Percentiles rank a stretch among this genome's conserved stretches.
phyloP scores from a whole-genome alignment of 2,888 invertebrate species.

The Neria commutata region DNA sequence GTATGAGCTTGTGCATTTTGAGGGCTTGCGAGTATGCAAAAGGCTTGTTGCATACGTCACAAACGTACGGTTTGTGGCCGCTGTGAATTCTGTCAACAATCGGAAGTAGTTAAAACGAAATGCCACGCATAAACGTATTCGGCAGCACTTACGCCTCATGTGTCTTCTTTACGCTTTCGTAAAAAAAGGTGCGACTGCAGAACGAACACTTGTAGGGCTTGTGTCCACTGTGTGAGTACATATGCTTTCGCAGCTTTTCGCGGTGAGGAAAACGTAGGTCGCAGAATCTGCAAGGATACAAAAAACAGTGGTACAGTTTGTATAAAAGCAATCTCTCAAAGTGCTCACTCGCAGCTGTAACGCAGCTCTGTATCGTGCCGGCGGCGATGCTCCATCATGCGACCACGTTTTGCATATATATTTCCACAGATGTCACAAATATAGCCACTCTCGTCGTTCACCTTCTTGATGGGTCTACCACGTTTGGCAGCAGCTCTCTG shows the following conservation, averaged over 20 bases:
- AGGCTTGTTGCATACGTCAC: conserved; percentile 49
- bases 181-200: conserved; percentile 55
- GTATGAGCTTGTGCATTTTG: conserved; percentile 55
- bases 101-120: background rate
- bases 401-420: conserved; percentile 52
- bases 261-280: conserved; percentile 50
- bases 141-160: conserved; percentile 51
- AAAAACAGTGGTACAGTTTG: background rate
- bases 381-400: conserved; percentile 56
- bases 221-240: conserved; percentile 53
- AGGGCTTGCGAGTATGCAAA: conserved; percentile 55
- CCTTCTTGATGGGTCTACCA: no score
- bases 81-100: conserved; percentile 44
- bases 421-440: conserved; percentile 58
- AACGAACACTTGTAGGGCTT: conserved; percentile 55
- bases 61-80: conserved; percentile 54
- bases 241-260: conserved; percentile 55
- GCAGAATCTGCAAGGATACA: conserved; percentile 42
- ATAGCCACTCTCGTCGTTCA: conserved; percentile 42
- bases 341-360: conserved; percentile 55
- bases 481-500: no score
- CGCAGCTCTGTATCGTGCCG: conserved; percentile 48
- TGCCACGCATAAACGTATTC: background rate
- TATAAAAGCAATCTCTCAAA: background rate
- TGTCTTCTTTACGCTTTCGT: conserved; percentile 54